phyloP scores from a whole-genome alignment of 1,140 invertebrate species.

The Drosophila eugracilis region DNA sequence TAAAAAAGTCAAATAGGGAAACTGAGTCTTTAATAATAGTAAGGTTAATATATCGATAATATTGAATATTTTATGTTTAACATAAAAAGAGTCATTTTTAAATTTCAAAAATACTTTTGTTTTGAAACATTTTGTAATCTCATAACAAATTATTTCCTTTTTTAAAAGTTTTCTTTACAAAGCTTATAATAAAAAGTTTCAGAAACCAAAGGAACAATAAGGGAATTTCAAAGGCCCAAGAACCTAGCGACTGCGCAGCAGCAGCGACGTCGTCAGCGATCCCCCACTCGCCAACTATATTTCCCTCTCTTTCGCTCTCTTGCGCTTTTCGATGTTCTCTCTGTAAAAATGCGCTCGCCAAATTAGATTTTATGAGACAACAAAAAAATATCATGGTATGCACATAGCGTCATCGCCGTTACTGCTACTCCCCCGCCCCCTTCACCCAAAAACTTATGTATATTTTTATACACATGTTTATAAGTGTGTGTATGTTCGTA shows the following conservation, averaged over 20 bases:
- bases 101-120: no score
- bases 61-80: no score
- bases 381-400: constrained; percentile 61
- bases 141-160: background rate
- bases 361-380: constrained; percentile 82
- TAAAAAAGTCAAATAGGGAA: constrained; percentile 32
- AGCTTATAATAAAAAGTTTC: background rate
- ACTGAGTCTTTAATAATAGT: no score
- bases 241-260: constrained; percentile 8
- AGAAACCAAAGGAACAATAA: background rate
- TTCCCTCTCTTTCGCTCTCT: constrained; percentile 28
- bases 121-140: no score
- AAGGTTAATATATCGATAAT: no score
- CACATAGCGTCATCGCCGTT: constrained; percentile 74
- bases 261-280: constrained; percentile 30
- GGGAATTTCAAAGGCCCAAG: constrained; percentile 1
- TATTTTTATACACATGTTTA: constrained; percentile 6
- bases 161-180: background rate
- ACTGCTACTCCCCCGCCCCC: constrained; percentile 26
- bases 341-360: constrained; percentile 75
- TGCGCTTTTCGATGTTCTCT: constrained; percentile 33
- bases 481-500: constrained; percentile 44
- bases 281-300: constrained; percentile 35
- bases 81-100: no score
- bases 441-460: background rate